Evolutionary conservation across 1,140 invertebrate species (phyloP), one percentile per base, ranked within the genome.

Genomic region (Arctopsyche grandis): DNA sequence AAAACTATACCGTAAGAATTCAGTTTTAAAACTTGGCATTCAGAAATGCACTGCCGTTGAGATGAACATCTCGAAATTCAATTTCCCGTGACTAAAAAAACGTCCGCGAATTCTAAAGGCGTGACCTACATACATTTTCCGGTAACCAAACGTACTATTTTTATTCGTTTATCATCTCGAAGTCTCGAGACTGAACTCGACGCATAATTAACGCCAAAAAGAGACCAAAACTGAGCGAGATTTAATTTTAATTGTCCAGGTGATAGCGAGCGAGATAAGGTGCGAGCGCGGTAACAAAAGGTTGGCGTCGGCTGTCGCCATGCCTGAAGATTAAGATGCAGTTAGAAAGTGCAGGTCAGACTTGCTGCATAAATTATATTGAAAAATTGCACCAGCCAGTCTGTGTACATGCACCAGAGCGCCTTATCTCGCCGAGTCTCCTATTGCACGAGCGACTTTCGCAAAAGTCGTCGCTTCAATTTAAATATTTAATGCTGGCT

Each of bases 281-380:
- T n/a, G 5, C 70, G 14, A 19, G 19, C 19, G 16, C 70, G 70
- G 14, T 9, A 46, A 76, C 74, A 76, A 76, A 76, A 63, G 74
- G 74, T 76, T 76, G 56, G 56, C 12, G 74, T 76, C 74, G 58
- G 43, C 74, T 63, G 43, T 76, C 74, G 56, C 74, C 22, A 21
- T n/a, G 71, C 24, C 21, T 22, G 19, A 75, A 75, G 77, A 81
- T 74, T 78, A 75, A 81, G 76, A 69, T 75, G 80, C 52, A 66
- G 29, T 71, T 48, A 78, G 80, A 75, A 75, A 69, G 76, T 52
- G 26, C 69, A 74, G 80, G 80, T 81, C 80, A 81, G 70, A 48
- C 46, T 69, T 10, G 24, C 10, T 14, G 60, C 70, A 75, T 81
- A 78, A 81, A 81, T 81, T 78, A 78, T 75, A 46, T 58, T 81